Conservation (phyloP, 2,113 vertebrate genomes). For the Cnemophilus loriae region DNA sequence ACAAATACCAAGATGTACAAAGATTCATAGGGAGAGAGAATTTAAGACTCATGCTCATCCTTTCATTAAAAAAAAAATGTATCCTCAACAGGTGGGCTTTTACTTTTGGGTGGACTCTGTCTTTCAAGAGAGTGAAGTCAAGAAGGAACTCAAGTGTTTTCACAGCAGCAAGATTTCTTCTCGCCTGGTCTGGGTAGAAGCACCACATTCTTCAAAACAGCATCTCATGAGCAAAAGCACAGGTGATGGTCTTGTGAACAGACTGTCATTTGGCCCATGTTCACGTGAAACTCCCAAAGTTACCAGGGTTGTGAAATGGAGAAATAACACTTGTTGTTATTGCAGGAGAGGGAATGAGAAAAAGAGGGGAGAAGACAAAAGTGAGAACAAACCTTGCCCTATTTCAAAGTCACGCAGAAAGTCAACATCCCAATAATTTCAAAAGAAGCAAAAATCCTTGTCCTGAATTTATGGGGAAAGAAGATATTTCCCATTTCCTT, state of each 20-base stretch:
- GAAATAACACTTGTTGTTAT: not conserved
- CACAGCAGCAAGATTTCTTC: not conserved
- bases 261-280: accelerated
- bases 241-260: not conserved
- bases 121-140: not conserved
- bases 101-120: not conserved
- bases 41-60: not conserved
- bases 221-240: not conserved
- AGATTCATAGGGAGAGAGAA: not conserved
- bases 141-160: not conserved
- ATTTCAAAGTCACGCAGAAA: not conserved
- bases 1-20: not conserved
- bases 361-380: not conserved
- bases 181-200: not conserved
- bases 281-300: not conserved
- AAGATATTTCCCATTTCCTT: not conserved
- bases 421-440: not conserved
- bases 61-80: not conserved
- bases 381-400: not conserved
- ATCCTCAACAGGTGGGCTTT: not conserved
- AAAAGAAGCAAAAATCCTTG: not conserved
- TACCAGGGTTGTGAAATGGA: not conserved
- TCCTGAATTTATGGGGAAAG: not conserved
- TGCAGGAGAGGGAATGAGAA: not conserved
- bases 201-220: not conserved